Evolutionary conservation across 2,888 invertebrate genomes (phyloP).

Genomic region (Neoascia interrupta): DNA sequence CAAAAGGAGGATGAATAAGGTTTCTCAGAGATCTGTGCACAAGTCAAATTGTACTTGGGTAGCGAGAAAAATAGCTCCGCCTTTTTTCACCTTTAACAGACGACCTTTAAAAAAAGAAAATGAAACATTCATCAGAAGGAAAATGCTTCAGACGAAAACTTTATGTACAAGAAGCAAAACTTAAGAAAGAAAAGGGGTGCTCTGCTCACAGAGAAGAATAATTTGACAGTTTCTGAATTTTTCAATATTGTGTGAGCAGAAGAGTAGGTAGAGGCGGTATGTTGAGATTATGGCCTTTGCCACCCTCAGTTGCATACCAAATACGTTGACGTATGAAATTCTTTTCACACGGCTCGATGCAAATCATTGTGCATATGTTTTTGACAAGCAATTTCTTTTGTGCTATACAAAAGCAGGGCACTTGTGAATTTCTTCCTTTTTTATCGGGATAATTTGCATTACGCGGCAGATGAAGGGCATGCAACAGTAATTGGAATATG

Average conservation of each 20-base stretch:
- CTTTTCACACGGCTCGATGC: conserved; percentile 19
- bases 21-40: too few species aligned
- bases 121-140: too few species aligned
- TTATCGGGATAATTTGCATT: not conserved
- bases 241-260: conserved; percentile 19
- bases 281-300: conserved; percentile 39
- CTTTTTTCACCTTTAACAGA: too few species aligned
- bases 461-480: too few species aligned
- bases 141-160: too few species aligned
- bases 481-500: conserved; percentile 40
- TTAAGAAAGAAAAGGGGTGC: too few species aligned
- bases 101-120: too few species aligned
- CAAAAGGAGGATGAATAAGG: too few species aligned
- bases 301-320: conserved; percentile 51
- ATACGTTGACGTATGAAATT: conserved; percentile 45
- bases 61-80: too few species aligned
- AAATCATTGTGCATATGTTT: conserved; percentile 56
- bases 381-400: conserved; percentile 63
- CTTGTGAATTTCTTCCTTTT: conserved; percentile 40
- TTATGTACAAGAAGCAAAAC: too few species aligned
- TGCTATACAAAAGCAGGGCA: conserved; percentile 50
- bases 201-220: too few species aligned
- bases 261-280: not conserved
- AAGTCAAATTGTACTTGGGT: too few species aligned
- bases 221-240: conserved; percentile 61